These are phyloP conservation scores for Montipora cactus DNA, from an alignment of 64 coral and sea anemone species.

Conservation along the genomic window DNA sequence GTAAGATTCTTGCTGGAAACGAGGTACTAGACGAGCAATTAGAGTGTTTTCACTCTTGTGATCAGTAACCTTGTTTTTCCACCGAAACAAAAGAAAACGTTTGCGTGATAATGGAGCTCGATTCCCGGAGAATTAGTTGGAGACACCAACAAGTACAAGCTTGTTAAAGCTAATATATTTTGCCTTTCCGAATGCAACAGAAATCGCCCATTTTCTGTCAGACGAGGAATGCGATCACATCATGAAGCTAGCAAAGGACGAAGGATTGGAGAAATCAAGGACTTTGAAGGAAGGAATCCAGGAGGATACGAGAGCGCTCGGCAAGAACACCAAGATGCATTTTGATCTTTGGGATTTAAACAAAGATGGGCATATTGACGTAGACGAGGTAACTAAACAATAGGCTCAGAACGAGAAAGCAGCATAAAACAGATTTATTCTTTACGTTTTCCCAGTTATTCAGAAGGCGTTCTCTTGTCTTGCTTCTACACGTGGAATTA, in stretches of 20 bases:
- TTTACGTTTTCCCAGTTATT: not conserved
- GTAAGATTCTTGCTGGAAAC: too few relatives aligned
- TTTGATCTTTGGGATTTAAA: conserved; percentile 70
- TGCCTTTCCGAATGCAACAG: conserved; percentile 13
- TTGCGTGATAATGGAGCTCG: too few relatives aligned
- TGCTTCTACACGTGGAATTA: too few relatives aligned
- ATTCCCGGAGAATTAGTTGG: too few relatives aligned
- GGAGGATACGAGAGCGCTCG: conserved; percentile 47
- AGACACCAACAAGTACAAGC: too few relatives aligned
- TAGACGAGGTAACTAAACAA: conserved; percentile 40
- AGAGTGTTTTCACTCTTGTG: too few relatives aligned
- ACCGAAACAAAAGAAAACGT: too few relatives aligned
- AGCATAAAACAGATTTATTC: not conserved
- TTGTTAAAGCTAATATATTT: not conserved
- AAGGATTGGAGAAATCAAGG: conserved; percentile 75
- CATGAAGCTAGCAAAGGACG: conserved; percentile 64
- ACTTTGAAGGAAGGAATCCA: conserved; percentile 68
- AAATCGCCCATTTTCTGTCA: conserved; percentile 82
- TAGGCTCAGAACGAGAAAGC: too few relatives aligned
- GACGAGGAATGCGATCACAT: conserved; percentile 78
- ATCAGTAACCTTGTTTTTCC: too few relatives aligned
- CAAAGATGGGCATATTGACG: conserved; percentile 59
- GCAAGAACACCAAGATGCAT: conserved; percentile 44
- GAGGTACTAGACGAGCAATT: too few relatives aligned
- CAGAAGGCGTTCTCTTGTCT: too few relatives aligned